A percentile compares a stretch with the other conserved stretches of the same genome.
These are phyloP conservation scores for Dasypogon diadema DNA, from an alignment of 2,888 invertebrate genomes.

Conservation along the genomic window DNA sequence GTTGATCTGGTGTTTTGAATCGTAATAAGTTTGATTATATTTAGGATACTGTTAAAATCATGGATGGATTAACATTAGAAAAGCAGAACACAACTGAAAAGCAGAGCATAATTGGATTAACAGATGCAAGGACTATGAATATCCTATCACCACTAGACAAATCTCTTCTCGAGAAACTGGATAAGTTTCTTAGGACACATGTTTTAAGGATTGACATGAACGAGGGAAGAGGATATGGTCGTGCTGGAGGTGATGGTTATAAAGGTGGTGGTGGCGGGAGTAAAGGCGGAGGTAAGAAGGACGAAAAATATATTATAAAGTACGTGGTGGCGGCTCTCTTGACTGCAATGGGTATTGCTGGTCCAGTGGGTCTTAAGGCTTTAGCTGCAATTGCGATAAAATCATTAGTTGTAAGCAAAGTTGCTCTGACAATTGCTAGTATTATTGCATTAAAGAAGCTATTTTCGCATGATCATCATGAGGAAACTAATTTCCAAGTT, in stretches of 20 bases:
- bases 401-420: constrained; percentile 79
- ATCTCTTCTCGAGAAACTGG: constrained; percentile 68
- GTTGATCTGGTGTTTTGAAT: background rate
- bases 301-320: constrained; percentile 69
- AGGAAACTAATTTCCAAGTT: constrained; percentile 77
- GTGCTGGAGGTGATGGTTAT: constrained; percentile 59
- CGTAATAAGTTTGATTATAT: constrained; percentile 32
- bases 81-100: constrained; percentile 71
- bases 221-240: constrained; percentile 61
- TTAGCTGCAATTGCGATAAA: constrained; percentile 79
- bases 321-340: constrained; percentile 74
- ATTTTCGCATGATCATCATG: constrained; percentile 76
- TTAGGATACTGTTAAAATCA: constrained; percentile 74
- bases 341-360: constrained; percentile 77
- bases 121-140: constrained; percentile 73
- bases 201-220: constrained; percentile 74
- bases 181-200: constrained; percentile 75
- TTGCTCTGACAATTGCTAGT: constrained; percentile 79
- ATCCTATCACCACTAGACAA: constrained; percentile 73
- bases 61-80: constrained; percentile 73
- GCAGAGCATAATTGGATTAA: constrained; percentile 67
- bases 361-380: constrained; percentile 78
- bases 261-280: constrained; percentile 57
- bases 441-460: constrained; percentile 80
- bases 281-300: constrained; percentile 53